A percentile compares a stretch with the other conserved stretches of the same genome.
Conservation (phyloP, 2,888 invertebrate genomes). For the Eristalis arbustorum region DNA sequence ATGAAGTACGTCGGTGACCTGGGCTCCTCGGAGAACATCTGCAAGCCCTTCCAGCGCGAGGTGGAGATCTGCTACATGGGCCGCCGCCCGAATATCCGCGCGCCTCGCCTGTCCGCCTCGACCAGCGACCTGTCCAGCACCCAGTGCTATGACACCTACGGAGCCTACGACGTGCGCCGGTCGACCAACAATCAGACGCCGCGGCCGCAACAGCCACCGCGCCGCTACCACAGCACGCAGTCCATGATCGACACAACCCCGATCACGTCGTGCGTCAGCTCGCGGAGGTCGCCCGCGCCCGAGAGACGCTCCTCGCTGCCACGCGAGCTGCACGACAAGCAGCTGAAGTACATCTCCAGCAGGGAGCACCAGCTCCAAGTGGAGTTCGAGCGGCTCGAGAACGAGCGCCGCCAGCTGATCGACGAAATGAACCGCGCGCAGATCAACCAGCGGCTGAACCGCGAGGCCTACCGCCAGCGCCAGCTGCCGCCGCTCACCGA, state of each 20-base stretch:
- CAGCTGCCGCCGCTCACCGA: constrained; percentile 83
- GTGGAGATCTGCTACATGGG: constrained; percentile 78
- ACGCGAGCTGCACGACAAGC: constrained; percentile 82
- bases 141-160: constrained; percentile 74
- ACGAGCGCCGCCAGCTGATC: constrained; percentile 81
- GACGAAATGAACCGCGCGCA: constrained; percentile 75
- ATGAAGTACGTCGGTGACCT: constrained; percentile 80
- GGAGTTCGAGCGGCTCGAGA: constrained; percentile 84
- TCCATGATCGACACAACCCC: constrained; percentile 79
- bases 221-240: constrained; percentile 76
- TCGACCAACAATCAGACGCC: constrained; percentile 76
- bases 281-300: constrained; percentile 61
- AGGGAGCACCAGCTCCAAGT: constrained; percentile 85
- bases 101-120: constrained; percentile 77
- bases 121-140: constrained; percentile 75
- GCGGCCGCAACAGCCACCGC: constrained; percentile 73
- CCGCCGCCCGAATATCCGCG: constrained; percentile 75
- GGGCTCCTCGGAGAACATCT: constrained; percentile 79
- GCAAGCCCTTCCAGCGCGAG: constrained; percentile 78
- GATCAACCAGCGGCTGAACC: constrained; percentile 72
- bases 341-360: constrained; percentile 84
- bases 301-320: constrained; percentile 83
- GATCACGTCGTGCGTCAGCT: constrained; percentile 77
- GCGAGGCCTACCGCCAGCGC: constrained; percentile 75
- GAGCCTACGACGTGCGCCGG: constrained; percentile 75